phyloP scores from a whole-genome alignment of 1,140 invertebrate species.

The Achroia grisella region DNA sequence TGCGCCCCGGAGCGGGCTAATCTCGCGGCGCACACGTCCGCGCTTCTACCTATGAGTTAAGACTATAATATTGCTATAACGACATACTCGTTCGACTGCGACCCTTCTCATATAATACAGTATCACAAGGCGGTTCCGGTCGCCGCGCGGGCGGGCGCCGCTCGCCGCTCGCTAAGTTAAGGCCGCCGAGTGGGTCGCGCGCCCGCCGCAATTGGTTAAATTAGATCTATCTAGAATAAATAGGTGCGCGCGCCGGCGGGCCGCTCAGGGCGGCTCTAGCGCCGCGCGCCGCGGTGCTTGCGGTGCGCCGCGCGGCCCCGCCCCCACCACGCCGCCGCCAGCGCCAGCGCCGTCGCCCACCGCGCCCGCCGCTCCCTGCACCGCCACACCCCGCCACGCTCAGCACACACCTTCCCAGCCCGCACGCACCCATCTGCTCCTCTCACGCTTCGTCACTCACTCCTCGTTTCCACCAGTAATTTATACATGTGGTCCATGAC shows the following conservation, averaged over 20 bases:
- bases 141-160: constrained; percentile 22
- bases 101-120: constrained; percentile 17
- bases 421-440: no score
- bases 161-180: constrained; percentile 43
- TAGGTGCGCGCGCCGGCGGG: constrained; percentile 29
- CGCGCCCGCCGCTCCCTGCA: constrained; percentile 33
- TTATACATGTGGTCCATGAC: no score
- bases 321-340: constrained; percentile 46
- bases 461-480: no score
- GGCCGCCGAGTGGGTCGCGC: constrained; percentile 33
- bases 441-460: no score
- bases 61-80: constrained; percentile 52
- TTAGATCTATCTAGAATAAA: constrained; percentile 70
- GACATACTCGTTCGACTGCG: constrained; percentile 22
- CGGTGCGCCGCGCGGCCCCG: constrained; percentile 58
- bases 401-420: no score
- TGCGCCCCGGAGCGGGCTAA: constrained; percentile 11
- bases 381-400: neutral
- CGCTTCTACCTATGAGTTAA: constrained; percentile 40
- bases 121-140: constrained; percentile 23
- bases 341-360: constrained; percentile 44
- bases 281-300: constrained; percentile 71
- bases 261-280: constrained; percentile 69
- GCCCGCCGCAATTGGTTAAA: constrained; percentile 63
- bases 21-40: constrained; percentile 21